These are phyloP conservation scores for Lumbricus terrestris DNA, from an alignment of 2,888 invertebrate species.

Conservation along the genomic window DNA sequence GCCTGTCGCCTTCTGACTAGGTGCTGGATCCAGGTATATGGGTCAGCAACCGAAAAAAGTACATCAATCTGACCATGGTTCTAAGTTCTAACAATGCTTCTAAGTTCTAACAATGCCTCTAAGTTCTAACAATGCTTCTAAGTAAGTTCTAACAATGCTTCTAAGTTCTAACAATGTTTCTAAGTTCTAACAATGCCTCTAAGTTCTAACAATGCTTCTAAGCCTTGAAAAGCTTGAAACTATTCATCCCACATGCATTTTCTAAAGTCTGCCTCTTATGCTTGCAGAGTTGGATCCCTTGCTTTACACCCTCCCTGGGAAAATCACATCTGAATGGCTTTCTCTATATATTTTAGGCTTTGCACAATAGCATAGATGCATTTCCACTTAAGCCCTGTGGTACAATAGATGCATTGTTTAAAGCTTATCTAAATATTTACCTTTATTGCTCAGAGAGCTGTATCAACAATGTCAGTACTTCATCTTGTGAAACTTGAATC, in stretches of 20 bases:
- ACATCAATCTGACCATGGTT: no score
- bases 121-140: no score
- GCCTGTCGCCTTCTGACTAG: no score
- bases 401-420: neutral
- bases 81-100: no score
- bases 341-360: neutral
- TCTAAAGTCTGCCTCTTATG: neutral
- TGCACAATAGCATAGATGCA: neutral
- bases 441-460: neutral
- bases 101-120: no score
- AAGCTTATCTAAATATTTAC: neutral
- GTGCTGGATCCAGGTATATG: no score
- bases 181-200: no score
- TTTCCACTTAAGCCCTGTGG: neutral
- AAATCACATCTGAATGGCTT: neutral
- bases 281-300: neutral
- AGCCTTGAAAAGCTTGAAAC: neutral
- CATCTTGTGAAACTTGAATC: neutral
- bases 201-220: no score
- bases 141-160: no score
- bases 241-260: neutral
- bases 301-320: neutral
- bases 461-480: neutral
- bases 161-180: no score
- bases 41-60: no score